Percentiles rank a stretch among this genome's conserved stretches.
These are phyloP conservation scores for Syrphus vitripennis DNA, from an alignment of 2,888 invertebrate genomes.

Conservation along the genomic window DNA sequence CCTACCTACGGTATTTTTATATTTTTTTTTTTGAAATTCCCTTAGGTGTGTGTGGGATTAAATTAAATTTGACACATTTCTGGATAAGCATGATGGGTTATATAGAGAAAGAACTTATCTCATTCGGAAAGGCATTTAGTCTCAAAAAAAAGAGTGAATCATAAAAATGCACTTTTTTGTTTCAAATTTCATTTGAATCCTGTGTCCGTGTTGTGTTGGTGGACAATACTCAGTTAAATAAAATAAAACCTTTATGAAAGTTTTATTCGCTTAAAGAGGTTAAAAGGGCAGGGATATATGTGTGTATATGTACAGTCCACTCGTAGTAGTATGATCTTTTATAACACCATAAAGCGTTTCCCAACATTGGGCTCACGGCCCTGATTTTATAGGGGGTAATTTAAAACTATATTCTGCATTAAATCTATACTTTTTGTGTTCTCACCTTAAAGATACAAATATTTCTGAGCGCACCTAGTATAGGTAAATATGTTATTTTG, in stretches of 20 bases:
- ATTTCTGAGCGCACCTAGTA: too few species aligned
- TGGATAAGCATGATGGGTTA: conserved; percentile 32
- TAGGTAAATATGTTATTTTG: too few species aligned
- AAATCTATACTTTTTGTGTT: too few species aligned
- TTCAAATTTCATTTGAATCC: conserved; percentile 35
- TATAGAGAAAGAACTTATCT: conserved; percentile 8
- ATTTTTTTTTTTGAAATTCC: background rate
- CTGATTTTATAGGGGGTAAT: too few species aligned
- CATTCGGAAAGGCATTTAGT: background rate
- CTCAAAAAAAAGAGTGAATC: background rate
- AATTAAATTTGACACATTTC: conserved; percentile 37
- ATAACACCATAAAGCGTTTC: too few species aligned
- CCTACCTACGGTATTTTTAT: background rate
- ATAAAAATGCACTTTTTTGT: conserved; percentile 37
- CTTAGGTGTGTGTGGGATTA: conserved; percentile 11
- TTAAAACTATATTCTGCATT: too few species aligned
- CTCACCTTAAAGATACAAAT: too few species aligned
- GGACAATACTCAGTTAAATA: background rate
- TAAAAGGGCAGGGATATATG: too few species aligned
- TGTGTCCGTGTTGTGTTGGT: background rate
- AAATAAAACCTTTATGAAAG: conserved; percentile 19
- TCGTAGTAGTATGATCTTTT: too few species aligned
- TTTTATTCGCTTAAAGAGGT: conserved; percentile 46
- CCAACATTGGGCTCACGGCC: too few species aligned
- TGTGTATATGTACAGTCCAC: too few species aligned